A percentile compares a stretch with the other conserved stretches of the same genome.
Evolutionary conservation across 2,797 vertebrate genomes (phyloP).

Genomic region (Hypotaenidia okinawae): DNA sequence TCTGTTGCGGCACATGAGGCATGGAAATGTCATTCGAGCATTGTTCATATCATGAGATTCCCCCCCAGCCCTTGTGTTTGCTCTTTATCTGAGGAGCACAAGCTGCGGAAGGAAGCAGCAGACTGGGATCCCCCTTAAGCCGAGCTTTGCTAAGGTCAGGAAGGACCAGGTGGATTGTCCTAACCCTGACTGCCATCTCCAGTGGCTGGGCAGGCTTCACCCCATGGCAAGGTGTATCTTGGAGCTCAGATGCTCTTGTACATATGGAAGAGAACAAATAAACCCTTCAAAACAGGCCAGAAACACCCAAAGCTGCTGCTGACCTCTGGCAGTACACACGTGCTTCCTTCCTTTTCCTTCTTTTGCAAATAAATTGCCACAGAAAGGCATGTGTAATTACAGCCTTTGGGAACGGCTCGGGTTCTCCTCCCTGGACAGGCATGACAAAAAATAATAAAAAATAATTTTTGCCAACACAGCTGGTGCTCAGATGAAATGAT

Average conservation of each 20-base stretch:
- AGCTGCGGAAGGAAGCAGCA: neutral
- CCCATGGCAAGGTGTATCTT: neutral
- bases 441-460: constrained; percentile 17
- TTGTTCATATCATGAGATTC: neutral
- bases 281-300: neutral
- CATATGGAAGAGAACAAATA: neutral
- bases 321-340: neutral
- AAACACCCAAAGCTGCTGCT: neutral
- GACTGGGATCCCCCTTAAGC: neutral
- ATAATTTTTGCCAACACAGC: constrained; percentile 51
- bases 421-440: neutral
- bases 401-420: constrained; percentile 3
- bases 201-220: neutral
- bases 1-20: neutral
- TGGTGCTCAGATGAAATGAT: constrained; percentile 62
- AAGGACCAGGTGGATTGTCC: neutral
- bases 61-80: neutral
- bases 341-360: neutral
- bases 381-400: constrained; percentile 48
- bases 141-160: neutral
- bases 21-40: neutral
- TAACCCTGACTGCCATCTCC: neutral
- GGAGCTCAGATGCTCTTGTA: neutral
- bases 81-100: neutral
- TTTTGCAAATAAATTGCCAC: constrained; percentile 1